Evolutionary conservation across 2,888 invertebrate species (phyloP), one percentile per base, ranked within the genome.

Genomic region (Eupithecia subumbrata): DNA sequence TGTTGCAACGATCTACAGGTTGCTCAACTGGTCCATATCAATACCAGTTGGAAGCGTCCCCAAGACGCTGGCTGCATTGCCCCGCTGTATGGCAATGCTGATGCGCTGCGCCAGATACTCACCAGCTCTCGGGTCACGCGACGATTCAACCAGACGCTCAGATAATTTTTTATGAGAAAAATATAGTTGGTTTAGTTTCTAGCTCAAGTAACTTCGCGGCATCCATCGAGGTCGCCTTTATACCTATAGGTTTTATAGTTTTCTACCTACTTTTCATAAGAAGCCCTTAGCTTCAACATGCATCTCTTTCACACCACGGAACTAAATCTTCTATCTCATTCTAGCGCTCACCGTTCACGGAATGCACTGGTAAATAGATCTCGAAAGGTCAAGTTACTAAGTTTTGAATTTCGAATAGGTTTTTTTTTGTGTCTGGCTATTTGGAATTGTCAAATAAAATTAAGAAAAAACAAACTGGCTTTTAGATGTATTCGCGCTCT

Each of bases 381-480:
- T 70, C 18, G 4, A 76, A 71, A 76, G 76, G 76, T 76, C 76
- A 76, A 14, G 68, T 73, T 76, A 71, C 76, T 37, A 67, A 73
- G 72, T 63, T 75, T 34, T 7, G 73, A 70, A 56, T 71, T 72
- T 66, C 34, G 45, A 68, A 68, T 68, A 5, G 22, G 22, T 43
- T 43, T 68, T 43, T 64, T 37, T 67, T 37, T n/a, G n/a, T 34
- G 34, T 34, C 37, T 64, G 34, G 30, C 34, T 16, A 64, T 64
- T 34, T 60, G 25, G 25, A 60, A 60, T 25, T 14, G 0, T 52
- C 9, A n/a, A 52, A 52, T 52, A 48, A 48, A 48, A 56, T 0
- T 7, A 22, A 60, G n/a, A 60, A 60, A 60, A 60, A 60, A 60
- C 60, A 25, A 5, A 60, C 60, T 5, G 60, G 60, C 4, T 60